A percentile compares a stretch with the other conserved stretches of the same genome.
phyloP scores from a whole-genome alignment of 2,888 invertebrate species.

The Polylopha cassiicola region DNA sequence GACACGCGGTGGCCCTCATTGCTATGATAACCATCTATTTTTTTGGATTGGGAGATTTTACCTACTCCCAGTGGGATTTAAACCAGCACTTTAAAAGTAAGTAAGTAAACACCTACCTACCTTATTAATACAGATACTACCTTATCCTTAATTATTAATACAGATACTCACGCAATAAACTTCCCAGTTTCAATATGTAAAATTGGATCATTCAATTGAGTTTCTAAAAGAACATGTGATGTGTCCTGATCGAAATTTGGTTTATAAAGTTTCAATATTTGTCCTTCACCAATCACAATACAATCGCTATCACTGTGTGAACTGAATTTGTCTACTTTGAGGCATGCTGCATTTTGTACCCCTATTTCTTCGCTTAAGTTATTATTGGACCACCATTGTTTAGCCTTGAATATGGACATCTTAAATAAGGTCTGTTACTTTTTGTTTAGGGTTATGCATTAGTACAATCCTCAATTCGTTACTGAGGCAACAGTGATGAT shows the following conservation, averaged over 20 bases:
- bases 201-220: constrained; percentile 83
- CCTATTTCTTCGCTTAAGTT: constrained; percentile 76
- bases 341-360: constrained; percentile 78
- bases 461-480: no score
- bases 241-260: constrained; percentile 61
- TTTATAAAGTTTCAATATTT: constrained; percentile 55
- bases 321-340: constrained; percentile 85
- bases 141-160: no score
- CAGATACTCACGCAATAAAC: constrained; percentile 86
- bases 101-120: no score
- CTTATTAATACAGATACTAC: no score
- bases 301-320: constrained; percentile 89
- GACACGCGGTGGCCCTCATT: no score
- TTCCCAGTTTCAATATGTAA: constrained; percentile 89
- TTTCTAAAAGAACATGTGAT: constrained; percentile 86
- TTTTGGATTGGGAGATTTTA: no score
- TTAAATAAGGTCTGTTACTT: no score
- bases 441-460: no score
- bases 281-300: constrained; percentile 78
- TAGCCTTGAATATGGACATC: constrained; percentile 96
- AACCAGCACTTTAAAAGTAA: no score
- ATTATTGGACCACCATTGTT: constrained; percentile 91
- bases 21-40: no score
- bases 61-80: no score
- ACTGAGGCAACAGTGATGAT: constrained; percentile 7